phyloP scores from a whole-genome alignment of 2,888 invertebrate genomes.

The Hermaeophaga mercurialis region DNA sequence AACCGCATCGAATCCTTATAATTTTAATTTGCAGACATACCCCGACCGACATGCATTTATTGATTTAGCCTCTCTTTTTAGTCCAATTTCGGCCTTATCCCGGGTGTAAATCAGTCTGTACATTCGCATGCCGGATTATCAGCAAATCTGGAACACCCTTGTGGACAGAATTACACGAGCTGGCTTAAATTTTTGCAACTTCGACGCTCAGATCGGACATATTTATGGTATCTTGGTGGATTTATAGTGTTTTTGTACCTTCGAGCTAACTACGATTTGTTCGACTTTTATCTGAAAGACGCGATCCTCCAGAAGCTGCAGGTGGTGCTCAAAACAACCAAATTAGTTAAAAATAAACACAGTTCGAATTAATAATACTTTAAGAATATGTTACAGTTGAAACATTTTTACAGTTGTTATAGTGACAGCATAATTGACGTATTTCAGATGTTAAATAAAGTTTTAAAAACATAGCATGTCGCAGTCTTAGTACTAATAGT shows the following conservation, averaged over 20 bases:
- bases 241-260: constrained; percentile 48
- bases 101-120: constrained; percentile 37
- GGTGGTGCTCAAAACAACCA: constrained; percentile 24
- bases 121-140: constrained; percentile 41
- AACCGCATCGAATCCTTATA: neutral
- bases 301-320: constrained; percentile 28
- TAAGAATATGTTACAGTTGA: too few relatives aligned
- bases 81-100: constrained; percentile 18
- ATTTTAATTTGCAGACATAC: constrained; percentile 1
- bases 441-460: too few relatives aligned
- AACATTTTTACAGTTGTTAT: too few relatives aligned
- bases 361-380: too few relatives aligned
- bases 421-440: too few relatives aligned
- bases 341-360: too few relatives aligned
- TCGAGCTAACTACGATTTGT: constrained; percentile 37
- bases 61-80: constrained; percentile 23
- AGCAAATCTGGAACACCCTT: constrained; percentile 41
- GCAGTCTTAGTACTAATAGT: too few relatives aligned
- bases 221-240: constrained; percentile 43
- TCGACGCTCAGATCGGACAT: constrained; percentile 38
- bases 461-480: too few relatives aligned
- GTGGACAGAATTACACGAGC: constrained; percentile 39
- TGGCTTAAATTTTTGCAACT: constrained; percentile 37
- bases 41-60: constrained; percentile 14
- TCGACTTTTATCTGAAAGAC: constrained; percentile 30